Base-by-base conservation (phyloP, 2,888 invertebrate genomes). In the Acrobasis suavella region DNA sequence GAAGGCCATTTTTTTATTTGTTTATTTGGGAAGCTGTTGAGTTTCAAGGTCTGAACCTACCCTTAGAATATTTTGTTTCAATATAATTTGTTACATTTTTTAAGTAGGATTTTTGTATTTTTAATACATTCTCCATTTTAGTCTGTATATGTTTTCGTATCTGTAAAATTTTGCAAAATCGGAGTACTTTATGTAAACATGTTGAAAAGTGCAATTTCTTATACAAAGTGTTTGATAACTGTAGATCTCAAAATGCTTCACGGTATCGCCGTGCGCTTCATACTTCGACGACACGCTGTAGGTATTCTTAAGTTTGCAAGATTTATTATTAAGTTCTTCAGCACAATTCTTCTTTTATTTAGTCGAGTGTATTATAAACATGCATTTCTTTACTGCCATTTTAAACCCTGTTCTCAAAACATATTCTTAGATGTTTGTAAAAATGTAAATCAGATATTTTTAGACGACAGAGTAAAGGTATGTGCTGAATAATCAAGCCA, bases 371-470 rank as follows among this genome's bases (percentile, higher is more conserved):
- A 50, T 49, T 8, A 55, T 15, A 54, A 22, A 46, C 46, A 49
- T 58, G 52, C 49, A 49, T 63, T 54, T 59, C 37, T 17, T 17
- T 50, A 54, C 38, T 49, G 60, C 55, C 50, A 49, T 55, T 55
- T 55, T 50, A 16, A 55, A 15, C 38, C 49, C 49, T 46, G 37
- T 62, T 50, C 60, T 10, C 51, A 50, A 32, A 61, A 50, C 55
- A 55, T 65, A 65, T 54, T 63, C 58, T 77, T 84, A 77, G 76
- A 74, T 72, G 80, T 76, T 80, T 90, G 88, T 89, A 89, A 82
- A 89, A 89, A 89, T 90, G 86, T 91, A 90, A 87, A 91, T 86
- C 85, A 78, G 80, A 85, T 89, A 89, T 89, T 87, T 89, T 89
- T 89, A 89, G 87, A 88, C 68, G 74, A 75, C 73, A 74, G 69